These are phyloP conservation scores for Cheilosia impressa DNA, from an alignment of 2,888 invertebrate genomes.

Conservation along the genomic window DNA sequence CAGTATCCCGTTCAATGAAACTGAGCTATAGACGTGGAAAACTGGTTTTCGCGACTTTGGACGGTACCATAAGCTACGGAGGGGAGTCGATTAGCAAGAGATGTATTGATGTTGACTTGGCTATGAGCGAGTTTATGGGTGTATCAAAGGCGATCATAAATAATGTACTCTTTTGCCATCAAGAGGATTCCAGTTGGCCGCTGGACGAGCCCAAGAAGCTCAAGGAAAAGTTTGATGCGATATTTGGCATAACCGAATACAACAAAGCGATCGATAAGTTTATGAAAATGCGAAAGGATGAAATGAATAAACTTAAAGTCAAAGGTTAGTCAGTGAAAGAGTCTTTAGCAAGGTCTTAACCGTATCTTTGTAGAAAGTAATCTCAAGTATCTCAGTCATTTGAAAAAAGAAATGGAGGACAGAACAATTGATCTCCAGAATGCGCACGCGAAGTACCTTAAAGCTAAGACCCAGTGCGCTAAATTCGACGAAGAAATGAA, in stretches of 20 bases:
- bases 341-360: neutral
- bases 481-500: conserved; percentile 85
- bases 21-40: conserved; percentile 86
- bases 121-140: conserved; percentile 89
- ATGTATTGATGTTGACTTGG: conserved; percentile 89
- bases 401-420: conserved; percentile 86
- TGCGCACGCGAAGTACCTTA: conserved; percentile 86
- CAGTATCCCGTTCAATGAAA: conserved; percentile 88
- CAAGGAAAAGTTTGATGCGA: conserved; percentile 98
- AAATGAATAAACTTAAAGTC: conserved; percentile 84
- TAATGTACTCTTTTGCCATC: conserved; percentile 99
- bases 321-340: conserved; percentile 83
- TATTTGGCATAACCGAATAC: conserved; percentile 97
- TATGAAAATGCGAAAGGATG: conserved; percentile 88
- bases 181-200: conserved; percentile 99
- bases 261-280: conserved; percentile 94
- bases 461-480: conserved; percentile 86
- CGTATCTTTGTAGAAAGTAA: conserved; percentile 83
- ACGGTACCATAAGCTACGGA: conserved; percentile 86
- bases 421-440: conserved; percentile 86
- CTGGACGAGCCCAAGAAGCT: conserved; percentile 96
- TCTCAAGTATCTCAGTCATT: conserved; percentile 85
- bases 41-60: conserved; percentile 87
- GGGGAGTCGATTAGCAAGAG: conserved; percentile 87
- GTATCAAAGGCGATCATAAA: conserved; percentile 97